Evolutionary conservation across 2,888 invertebrate species (phyloP), one percentile per base, ranked within the genome.

Genomic region (Nezara viridula): DNA sequence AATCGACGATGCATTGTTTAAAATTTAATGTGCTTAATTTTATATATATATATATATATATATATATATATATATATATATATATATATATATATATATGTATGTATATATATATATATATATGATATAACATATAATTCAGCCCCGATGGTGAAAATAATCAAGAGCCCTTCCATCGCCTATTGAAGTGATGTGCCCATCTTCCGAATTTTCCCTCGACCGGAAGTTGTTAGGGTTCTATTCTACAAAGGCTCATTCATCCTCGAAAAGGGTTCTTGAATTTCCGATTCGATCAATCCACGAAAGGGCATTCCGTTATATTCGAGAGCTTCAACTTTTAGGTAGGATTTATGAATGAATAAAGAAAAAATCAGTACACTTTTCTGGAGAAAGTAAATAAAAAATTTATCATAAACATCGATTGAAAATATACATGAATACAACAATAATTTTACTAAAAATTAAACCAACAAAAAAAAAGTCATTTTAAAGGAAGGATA

Each of bases 211-310:
- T 55, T n/a, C 55, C 55, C 24, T n/a, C n/a, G n/a, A 55, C n/a
- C 55, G 55, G 55, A 55, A 55, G 55, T 55, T 55, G 55, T 55
- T 55, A 55, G 55, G 55, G 55, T 10, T n/a, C 55, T 55, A 55
- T 55, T 55, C 55, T 55, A n/a, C 55, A 55, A 55, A 55, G 55
- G 55, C 55, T 21, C n/a, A 55, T 55, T 55, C 55, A 55, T 55
- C 55, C 55, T n/a, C n/a, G 55, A 55, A 55, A 55, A 55, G n/a
- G 55, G 55, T 55, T 10, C 55, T 55, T 55, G 55, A 55, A 55
- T 55, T 55, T n/a, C n/a, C 55, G n/a, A 55, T n/a, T 55, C n/a
- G 55, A 55, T 55, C 55, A 55, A 55, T 55, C 55, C 52, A 7
- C 21, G 55, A 55, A n/a, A 55, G 24, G 55, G 10, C 55, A n/a